Conservation (phyloP, 2,888 invertebrate genomes). For the Ichneumon xanthorius region DNA sequence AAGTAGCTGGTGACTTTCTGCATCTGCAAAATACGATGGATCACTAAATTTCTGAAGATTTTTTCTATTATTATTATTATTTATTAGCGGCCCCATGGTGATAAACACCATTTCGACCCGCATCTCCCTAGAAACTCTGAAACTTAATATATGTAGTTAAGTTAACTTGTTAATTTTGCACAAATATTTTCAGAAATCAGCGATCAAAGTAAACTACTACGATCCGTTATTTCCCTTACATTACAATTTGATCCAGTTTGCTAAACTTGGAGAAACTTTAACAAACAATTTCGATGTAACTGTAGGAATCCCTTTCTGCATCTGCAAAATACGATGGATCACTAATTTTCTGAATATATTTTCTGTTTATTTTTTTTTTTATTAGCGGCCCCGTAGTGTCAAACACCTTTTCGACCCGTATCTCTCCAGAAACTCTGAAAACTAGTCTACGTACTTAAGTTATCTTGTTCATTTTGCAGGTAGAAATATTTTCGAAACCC, state of each 20-base stretch:
- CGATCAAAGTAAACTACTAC: conserved; percentile 74
- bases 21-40: too few species aligned
- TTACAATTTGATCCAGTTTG: neutral
- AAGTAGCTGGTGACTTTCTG: too few species aligned
- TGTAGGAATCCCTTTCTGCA: too few species aligned
- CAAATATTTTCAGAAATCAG: conserved; percentile 24
- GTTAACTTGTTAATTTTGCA: too few species aligned
- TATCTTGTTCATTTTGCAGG: conserved; percentile 64
- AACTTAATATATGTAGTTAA: neutral
- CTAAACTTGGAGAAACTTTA: too few species aligned
- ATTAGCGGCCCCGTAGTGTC: too few species aligned
- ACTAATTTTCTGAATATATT: too few species aligned
- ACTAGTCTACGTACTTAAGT: neutral
- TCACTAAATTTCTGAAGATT: too few species aligned
- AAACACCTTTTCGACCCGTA: neutral
- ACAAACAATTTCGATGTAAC: too few species aligned
- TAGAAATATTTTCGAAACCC: conserved; percentile 72
- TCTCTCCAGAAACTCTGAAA: neutral
- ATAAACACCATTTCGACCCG: neutral
- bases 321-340: too few species aligned
- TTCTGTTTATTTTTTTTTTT: neutral
- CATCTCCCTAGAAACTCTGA: neutral
- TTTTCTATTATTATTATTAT: neutral
- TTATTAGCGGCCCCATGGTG: too few species aligned
- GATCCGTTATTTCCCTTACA: neutral